Base-by-base conservation (phyloP, 2,888 invertebrate species). In the Tipula confusa region DNA sequence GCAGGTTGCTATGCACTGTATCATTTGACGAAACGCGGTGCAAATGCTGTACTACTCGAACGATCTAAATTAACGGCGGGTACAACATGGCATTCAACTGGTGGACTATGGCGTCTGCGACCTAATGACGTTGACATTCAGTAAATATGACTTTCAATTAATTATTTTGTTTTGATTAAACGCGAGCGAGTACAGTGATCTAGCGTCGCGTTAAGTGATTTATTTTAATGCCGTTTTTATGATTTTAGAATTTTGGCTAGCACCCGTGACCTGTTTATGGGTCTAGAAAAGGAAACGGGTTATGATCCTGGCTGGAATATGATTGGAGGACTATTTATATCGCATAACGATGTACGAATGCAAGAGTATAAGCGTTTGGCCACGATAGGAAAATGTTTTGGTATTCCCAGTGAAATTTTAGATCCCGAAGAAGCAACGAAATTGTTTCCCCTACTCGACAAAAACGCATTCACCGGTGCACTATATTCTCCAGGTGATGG, bases 311-410 rank as follows among this genome's bases (percentile, higher is more conserved):
- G 97, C 0, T 97, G 96, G 94, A 94, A 93, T 86, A 94, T 96
- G 88, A 97, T 97, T 89, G 97, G 97, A 2, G 97, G 97, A 64
- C 91, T 98, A 86, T 97, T 96, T 88, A 95, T 97, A 86, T 96
- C 97, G 4, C 92, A 93, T 86, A 93, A 92, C 83, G 91, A 93
- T 83, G 88, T 15, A 6, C 92, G 97, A 83, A 90, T 97, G 85
- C 93, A 95, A 88, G 97, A 97, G 90, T 97, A 97, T 88, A 92
- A 93, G 88, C 91, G 97, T 28, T 89, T 97, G 43, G 92, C 95
- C 83, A 95, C 96, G 0, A 89, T 95, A 15, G 96, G 96, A 0
- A 94, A 94, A 87, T 93, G 93, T 2, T 92, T 95, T 88, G 94
- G 93, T 0, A 92, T 97, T 83, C 94, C 95, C 82, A 95, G 95